Evolutionary conservation across 2,888 invertebrate genomes (phyloP).

Genomic region (Biston stratarius): DNA sequence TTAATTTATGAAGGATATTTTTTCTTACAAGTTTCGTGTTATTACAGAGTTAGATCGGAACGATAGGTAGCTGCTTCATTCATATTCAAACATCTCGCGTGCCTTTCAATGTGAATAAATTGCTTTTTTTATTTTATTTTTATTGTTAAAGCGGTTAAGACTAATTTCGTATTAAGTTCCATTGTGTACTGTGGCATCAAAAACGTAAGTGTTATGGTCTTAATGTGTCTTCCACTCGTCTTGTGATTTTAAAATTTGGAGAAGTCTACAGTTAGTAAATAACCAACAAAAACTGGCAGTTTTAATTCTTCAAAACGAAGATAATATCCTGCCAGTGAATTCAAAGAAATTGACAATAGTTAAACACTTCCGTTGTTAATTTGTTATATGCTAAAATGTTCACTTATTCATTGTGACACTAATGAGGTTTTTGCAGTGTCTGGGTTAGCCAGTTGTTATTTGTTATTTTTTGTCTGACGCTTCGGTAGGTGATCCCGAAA

Average conservation of each 20-base stretch:
- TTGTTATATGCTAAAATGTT: constrained; percentile 6
- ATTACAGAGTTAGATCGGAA: no score
- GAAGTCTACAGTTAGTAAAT: background rate
- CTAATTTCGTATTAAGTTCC: constrained; percentile 10
- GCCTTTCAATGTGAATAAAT: background rate
- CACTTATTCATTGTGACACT: background rate
- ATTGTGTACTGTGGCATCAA: constrained; percentile 3
- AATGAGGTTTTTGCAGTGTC: constrained; percentile 9
- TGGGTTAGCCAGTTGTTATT: constrained; percentile 6
- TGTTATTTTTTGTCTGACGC: background rate
- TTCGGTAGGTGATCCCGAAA: constrained; percentile 1
- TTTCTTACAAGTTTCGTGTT: no score
- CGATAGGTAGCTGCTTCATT: background rate
- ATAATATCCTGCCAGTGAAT: constrained; percentile 5
- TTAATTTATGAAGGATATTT: no score
- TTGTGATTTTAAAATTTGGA: background rate
- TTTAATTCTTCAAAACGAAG: constrained; percentile 1
- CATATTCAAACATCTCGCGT: background rate
- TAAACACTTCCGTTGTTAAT: background rate
- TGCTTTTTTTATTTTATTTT: background rate
- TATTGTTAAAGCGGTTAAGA: constrained; percentile 7
- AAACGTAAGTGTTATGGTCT: background rate
- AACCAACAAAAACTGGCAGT: background rate
- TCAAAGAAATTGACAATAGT: constrained; percentile 21
- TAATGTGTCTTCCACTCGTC: background rate